Evolutionary conservation across 1,140 invertebrate species (phyloP), one percentile per base, ranked within the genome.

Genomic region (Lasaia peninsularis): DNA sequence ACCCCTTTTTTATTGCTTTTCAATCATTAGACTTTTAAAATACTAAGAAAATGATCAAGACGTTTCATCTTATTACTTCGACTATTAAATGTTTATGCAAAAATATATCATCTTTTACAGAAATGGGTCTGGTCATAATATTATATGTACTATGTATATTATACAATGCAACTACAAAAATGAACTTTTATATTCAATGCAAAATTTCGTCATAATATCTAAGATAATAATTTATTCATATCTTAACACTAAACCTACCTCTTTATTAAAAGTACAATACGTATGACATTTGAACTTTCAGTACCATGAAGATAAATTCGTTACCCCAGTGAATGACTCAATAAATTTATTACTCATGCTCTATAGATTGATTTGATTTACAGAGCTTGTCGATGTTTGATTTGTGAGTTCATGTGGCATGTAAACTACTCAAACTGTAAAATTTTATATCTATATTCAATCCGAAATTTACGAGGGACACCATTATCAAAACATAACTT

Each of bases 301-400:
- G 37, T 54, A 21, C 24, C 34, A 40, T 6, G 24, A 20, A 37
- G 52, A 40, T 54, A 54, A 40, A 54, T 24, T 35, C 35, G 37
- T 54, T 54, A 37, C 73, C 63, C 62, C 60, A 73, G 71, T 67
- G 70, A 78, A 81, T 75, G 71, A 70, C 54, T 62, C 67, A 62
- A 77, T 84, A 82, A 80, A 84, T 86, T 78, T 55, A 55, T 44
- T 55, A 35, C 53, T 28, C 40, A 21, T 55, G 53, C 35, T 55
- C 53, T 44, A 55, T 24, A 44, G 53, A 55, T 55, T 55, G 44
- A 55, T 55, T 55, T 55, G 53, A 55, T 55, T 55, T 78, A 75
- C 74, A 70, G 73, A 63, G 71, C 60, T 63, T 74, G 72, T 62
- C 71, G 65, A 71, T 80, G 73, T 79, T 73, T 74, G 78, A 82